Evolutionary conservation across 2,797 vertebrate species (phyloP).

Genomic region (Brotula barbata): DNA sequence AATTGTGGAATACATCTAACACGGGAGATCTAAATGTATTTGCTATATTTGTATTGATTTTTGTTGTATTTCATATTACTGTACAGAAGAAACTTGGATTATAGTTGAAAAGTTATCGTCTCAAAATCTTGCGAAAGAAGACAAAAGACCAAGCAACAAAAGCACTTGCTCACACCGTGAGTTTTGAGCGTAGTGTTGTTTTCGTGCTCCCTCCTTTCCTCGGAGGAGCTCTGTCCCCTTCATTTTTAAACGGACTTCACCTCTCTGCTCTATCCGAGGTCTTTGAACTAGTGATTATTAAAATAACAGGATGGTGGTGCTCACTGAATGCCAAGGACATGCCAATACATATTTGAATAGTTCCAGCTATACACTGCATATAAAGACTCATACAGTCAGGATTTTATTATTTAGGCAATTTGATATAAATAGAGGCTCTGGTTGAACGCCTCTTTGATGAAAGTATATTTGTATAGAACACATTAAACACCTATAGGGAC

Average conservation of each 20-base stretch:
- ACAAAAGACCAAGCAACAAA: constrained; percentile 54
- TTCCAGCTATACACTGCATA: constrained; percentile 60
- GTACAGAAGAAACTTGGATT: constrained; percentile 37
- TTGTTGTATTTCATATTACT: constrained; percentile 47
- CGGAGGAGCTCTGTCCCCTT: constrained; percentile 31
- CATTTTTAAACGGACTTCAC: constrained; percentile 43
- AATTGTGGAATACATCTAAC: constrained; percentile 34
- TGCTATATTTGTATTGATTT: constrained; percentile 56
- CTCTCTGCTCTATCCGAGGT: constrained; percentile 40
- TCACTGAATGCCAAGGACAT: constrained; percentile 76
- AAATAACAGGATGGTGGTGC: constrained; percentile 64
- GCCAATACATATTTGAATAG: constrained; percentile 67
- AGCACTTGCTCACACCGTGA: constrained; percentile 26
- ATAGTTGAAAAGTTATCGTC: constrained; percentile 35
- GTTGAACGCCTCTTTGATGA: constrained; percentile 18
- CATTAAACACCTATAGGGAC: constrained; percentile 22
- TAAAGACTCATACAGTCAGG: constrained; percentile 44
- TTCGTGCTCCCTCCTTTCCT: constrained; percentile 12
- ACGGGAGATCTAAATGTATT: constrained; percentile 36
- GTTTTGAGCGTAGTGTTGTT: constrained; percentile 48
- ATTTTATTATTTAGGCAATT: constrained; percentile 24
- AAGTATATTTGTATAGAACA: constrained; percentile 38
- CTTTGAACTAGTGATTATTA: constrained; percentile 56
- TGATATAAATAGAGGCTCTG: constrained; percentile 27
- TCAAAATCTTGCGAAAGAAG: constrained; percentile 48